Evolutionary conservation across 2,113 vertebrate species (phyloP).

Genomic region (Pygoscelis adeliae): DNA sequence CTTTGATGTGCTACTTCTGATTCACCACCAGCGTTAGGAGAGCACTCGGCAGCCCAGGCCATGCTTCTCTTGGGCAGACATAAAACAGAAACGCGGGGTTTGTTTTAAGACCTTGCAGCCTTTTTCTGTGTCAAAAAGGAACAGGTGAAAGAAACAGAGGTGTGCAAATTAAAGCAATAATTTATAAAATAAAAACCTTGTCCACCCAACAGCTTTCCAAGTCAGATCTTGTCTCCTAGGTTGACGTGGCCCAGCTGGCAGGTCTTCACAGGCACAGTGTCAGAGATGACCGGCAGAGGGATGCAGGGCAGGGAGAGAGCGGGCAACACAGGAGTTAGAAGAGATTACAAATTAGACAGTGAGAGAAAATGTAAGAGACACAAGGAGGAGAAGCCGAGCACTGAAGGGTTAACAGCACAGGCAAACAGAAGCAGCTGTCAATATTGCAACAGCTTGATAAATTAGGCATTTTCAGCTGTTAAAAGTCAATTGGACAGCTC

Average conservation of each 20-base stretch:
- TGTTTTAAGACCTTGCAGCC: not conserved
- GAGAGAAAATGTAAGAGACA: not conserved
- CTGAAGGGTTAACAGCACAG: not conserved
- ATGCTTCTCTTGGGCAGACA: not conserved
- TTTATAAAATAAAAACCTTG: not conserved
- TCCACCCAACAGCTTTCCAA: not conserved
- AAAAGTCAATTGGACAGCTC: not conserved
- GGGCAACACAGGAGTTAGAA: not conserved
- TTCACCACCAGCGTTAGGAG: not conserved
- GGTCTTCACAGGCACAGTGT: not conserved
- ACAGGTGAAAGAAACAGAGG: not conserved
- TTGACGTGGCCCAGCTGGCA: not conserved
- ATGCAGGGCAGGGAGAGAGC: not conserved
- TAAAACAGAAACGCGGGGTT: not conserved
- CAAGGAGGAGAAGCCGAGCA: rapidly evolving
- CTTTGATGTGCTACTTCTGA: slow-evolving; percentile 7
- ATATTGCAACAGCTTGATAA: not conserved
- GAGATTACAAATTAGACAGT: not conserved
- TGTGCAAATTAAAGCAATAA: not conserved
- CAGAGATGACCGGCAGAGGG: not conserved
- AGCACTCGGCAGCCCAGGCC: not conserved
- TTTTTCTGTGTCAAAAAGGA: not conserved
- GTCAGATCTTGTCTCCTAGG: not conserved
- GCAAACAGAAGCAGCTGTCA: not conserved
- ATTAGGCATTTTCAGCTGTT: not conserved